These are phyloP conservation scores for Agapetus fuscipes DNA, from an alignment of 2,888 invertebrate genomes.

Conservation along the genomic window DNA sequence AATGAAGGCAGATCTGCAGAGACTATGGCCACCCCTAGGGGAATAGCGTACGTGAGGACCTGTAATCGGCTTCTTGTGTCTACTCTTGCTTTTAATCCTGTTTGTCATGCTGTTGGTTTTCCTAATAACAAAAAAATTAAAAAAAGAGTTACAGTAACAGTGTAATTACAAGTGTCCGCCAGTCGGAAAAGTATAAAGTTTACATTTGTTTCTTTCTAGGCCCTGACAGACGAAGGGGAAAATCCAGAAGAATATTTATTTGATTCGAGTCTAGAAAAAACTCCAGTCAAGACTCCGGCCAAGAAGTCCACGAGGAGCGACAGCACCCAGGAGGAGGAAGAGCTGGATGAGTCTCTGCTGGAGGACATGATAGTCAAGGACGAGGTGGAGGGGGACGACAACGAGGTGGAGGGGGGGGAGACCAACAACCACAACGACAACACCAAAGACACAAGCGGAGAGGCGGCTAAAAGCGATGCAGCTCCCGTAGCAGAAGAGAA, in stretches of 20 bases:
- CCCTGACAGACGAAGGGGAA: slow-evolving; percentile 56
- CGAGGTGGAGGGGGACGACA: slow-evolving; percentile 26
- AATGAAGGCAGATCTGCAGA: no score
- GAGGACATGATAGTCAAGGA: slow-evolving; percentile 22
- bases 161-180: no score
- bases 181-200: no score
- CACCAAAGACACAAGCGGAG: neutral
- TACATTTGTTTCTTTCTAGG: slow-evolving; percentile 47
- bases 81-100: no score
- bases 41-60: no score
- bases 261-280: slow-evolving; percentile 39
- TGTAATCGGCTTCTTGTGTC: no score
- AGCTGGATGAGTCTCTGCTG: slow-evolving; percentile 17
- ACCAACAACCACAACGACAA: neutral
- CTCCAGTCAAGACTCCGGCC: slow-evolving; percentile 38
- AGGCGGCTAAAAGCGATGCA: slow-evolving; percentile 2
- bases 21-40: no score
- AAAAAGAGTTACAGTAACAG: no score
- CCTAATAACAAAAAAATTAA: no score
- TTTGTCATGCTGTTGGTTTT: no score
- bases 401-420: slow-evolving; percentile 12
- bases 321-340: slow-evolving; percentile 32
- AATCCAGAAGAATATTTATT: slow-evolving; percentile 66
- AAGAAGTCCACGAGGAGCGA: slow-evolving; percentile 40
- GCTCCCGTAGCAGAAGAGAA: slow-evolving; percentile 19